These are phyloP conservation scores for Luperina testacea DNA, from an alignment of 2,888 invertebrate species.

Conservation along the genomic window DNA sequence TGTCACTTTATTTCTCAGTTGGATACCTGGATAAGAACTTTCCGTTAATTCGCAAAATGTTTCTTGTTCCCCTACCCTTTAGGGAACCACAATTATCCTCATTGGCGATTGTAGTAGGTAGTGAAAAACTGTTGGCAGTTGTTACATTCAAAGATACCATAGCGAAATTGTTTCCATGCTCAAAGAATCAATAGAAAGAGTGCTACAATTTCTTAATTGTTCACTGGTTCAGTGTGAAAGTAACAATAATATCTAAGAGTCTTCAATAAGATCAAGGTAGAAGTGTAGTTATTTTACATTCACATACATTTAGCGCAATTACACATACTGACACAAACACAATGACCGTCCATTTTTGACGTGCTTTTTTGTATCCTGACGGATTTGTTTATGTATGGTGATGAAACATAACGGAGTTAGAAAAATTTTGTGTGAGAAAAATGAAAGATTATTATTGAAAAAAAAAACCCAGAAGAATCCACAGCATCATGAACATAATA, in stretches of 20 bases:
- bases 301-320: slow-evolving; percentile 43
- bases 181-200: background rate
- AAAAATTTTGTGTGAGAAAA: slow-evolving; percentile 38
- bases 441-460: slow-evolving; percentile 9
- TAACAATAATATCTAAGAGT: slow-evolving; percentile 17
- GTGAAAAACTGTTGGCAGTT: background rate
- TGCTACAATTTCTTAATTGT: background rate
- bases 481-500: slow-evolving; percentile 21
- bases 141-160: background rate
- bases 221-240: slow-evolving; percentile 1
- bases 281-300: slow-evolving; percentile 38
- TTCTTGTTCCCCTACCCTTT: background rate
- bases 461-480: slow-evolving; percentile 33
- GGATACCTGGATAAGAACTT: background rate
- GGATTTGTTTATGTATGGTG: slow-evolving; percentile 18
- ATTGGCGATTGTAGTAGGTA: background rate
- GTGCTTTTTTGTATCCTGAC: background rate
- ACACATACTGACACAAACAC: slow-evolving; percentile 37
- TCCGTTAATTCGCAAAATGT: background rate
- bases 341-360: slow-evolving; percentile 10
- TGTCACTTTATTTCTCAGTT: background rate
- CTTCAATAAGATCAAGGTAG: slow-evolving; percentile 9
- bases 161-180: slow-evolving; percentile 31
- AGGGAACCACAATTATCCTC: background rate
- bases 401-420: slow-evolving; percentile 40